Evolutionary conservation across 2,888 invertebrate species (phyloP).

Genomic region (Phalangium opilio): DNA sequence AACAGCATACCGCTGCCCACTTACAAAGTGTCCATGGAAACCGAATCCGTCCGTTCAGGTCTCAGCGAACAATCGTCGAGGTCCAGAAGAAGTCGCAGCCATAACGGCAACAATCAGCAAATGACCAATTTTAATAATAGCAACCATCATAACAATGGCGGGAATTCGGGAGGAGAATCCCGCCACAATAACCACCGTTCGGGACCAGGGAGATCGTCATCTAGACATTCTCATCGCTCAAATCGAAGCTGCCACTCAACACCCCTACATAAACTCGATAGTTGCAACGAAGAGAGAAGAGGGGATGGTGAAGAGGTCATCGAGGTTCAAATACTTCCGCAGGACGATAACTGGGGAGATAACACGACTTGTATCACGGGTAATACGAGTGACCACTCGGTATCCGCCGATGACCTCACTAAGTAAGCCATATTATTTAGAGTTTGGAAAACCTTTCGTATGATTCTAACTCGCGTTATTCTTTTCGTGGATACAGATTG

Average conservation of each 20-base stretch:
- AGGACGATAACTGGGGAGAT: constrained; percentile 99
- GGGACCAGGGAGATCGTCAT: constrained; percentile 13
- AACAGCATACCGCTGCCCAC: too few relatives aligned
- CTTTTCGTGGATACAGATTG: too few relatives aligned
- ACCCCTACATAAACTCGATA: constrained; percentile 1
- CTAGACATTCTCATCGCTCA: constrained; percentile 22
- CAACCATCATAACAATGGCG: constrained; percentile 2
- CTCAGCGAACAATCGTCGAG: constrained; percentile 67
- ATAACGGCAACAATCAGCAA: constrained; percentile 10
- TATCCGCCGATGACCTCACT: constrained; percentile 65
- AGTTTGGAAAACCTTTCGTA: too few relatives aligned
- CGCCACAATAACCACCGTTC: constrained; percentile 5
- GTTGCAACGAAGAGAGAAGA: constrained; percentile 12
- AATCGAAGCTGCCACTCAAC: constrained; percentile 1
- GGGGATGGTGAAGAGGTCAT: constrained; percentile 49
- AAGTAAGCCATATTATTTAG: too few relatives aligned
- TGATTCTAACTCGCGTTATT: too few relatives aligned
- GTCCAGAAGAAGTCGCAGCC: constrained; percentile 30
- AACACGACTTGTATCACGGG: constrained; percentile 94
- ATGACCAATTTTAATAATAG: background rate
- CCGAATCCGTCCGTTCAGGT: constrained; percentile 75
- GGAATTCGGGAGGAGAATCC: constrained; percentile 5
- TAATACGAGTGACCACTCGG: constrained; percentile 88
- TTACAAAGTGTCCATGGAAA: constrained; percentile 49
- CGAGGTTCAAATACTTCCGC: constrained; percentile 86